Base-by-base conservation (phyloP, 2,888 invertebrate species). In the Cartodere bifasciata region DNA sequence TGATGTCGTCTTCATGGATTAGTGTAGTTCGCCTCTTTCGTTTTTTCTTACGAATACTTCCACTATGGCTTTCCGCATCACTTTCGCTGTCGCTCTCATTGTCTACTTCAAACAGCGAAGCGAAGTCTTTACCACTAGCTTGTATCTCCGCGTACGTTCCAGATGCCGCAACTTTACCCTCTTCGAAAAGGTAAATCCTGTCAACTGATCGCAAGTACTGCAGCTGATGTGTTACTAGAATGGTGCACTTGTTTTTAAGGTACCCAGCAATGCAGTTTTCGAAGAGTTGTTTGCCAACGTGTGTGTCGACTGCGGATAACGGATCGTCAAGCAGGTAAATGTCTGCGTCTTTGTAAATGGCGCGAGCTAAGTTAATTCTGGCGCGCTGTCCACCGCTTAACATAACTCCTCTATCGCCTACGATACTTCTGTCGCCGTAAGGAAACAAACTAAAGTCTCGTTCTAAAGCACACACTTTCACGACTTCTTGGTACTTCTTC, bases 241-340 rank as follows among this genome's bases (percentile, higher is more conserved):
- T 68, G 11, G 76, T 60, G 2, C 80, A 76, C 49, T 78, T 72
- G 39, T 72, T 64, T 7, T 67, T 63, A 38, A 86, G 60, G 44
- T 73, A 72, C 3, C 67, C 48, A 6, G 44, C 65, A 28, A 83
- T 68, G 48, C 82, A 85, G 47, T 79, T 70, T 49, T 87, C 83
- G 60, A 88, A 90, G 43, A 91, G 65, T 56, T 85, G 82, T 1
- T 81, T 72, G 1, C 86, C 85, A 2, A 90, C 88, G 52, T 83
- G 81, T 0, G 86, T 72, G 61, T 91, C 91, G 4, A 90, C 88
- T 0, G 90, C 88, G 38, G 85, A 80, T 13, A 91, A 62, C 0
- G 90, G 90, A 62, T 91, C 90, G 55, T 91, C 90, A 29, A 91
- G 61, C 6, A 90, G 59, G 51, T 86, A 90, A 37, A 90, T 77